phyloP scores from a whole-genome alignment of 2,888 invertebrate species.

The Agapostemon virescens region DNA sequence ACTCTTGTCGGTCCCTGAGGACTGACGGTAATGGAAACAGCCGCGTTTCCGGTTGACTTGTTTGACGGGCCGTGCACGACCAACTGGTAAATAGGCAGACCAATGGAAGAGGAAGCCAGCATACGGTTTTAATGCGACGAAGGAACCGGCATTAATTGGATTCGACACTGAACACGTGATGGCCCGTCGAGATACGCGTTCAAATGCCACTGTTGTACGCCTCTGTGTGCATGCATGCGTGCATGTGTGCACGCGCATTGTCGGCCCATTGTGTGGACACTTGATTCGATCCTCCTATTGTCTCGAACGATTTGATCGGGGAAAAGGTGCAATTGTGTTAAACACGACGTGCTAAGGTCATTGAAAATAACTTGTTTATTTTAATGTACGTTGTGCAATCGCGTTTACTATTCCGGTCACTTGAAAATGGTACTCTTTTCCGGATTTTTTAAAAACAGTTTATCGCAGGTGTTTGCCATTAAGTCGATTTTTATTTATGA shows the following conservation, averaged over 20 bases:
- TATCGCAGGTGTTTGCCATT: too few relatives aligned
- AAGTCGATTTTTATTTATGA: too few relatives aligned
- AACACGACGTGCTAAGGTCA: too few relatives aligned
- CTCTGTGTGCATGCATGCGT: neutral
- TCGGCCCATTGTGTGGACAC: neutral
- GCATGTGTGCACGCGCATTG: neutral
- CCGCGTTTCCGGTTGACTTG: constrained; percentile 25
- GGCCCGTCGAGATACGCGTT: neutral
- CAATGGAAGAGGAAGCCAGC: constrained; percentile 67
- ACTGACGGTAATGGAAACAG: constrained; percentile 12
- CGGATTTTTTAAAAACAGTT: neutral
- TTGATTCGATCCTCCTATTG: constrained; percentile 4
- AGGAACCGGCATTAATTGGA: constrained; percentile 70
- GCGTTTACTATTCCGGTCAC: too few relatives aligned
- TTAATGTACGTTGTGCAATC: too few relatives aligned
- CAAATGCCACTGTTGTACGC: neutral
- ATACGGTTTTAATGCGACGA: constrained; percentile 69
- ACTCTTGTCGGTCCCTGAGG: neutral
- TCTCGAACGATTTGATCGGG: neutral
- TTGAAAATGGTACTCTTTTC: too few relatives aligned
- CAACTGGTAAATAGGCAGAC: constrained; percentile 58
- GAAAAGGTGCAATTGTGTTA: neutral
- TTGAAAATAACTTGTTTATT: neutral
- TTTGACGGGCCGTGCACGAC: constrained; percentile 27
- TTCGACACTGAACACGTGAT: constrained; percentile 45